These are phyloP conservation scores for Linyphia triangularis DNA, from an alignment of 2,888 invertebrate species.

Conservation along the genomic window DNA sequence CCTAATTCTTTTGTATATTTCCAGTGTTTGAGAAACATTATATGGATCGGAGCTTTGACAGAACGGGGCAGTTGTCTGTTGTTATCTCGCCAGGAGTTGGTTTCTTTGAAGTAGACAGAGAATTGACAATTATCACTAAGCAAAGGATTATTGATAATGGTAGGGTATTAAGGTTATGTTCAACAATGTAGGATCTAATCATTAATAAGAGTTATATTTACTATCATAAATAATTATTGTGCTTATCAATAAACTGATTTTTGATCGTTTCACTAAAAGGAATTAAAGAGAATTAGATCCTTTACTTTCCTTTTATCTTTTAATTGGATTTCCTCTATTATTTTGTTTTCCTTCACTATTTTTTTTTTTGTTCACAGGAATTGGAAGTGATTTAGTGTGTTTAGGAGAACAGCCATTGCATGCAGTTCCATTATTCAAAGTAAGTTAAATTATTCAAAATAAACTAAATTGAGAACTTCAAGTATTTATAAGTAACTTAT, in stretches of 20 bases:
- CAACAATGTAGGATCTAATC: no score
- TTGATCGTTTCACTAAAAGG: background rate
- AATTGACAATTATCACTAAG: slow-evolving; percentile 97
- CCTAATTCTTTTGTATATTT: slow-evolving; percentile 51
- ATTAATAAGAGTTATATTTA: background rate
- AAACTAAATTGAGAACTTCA: no score
- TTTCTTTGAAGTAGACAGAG: slow-evolving; percentile 98
- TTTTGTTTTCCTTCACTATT: background rate
- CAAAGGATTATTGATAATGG: slow-evolving; percentile 99
- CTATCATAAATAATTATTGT: no score
- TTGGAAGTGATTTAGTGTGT: slow-evolving; percentile 97
- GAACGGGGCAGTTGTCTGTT: slow-evolving; percentile 98
- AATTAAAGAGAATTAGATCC: no score
- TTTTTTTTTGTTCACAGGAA: slow-evolving; percentile 81
- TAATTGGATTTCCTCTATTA: background rate
- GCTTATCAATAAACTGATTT: no score
- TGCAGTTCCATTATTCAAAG: slow-evolving; percentile 96
- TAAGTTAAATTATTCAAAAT: slow-evolving; percentile 78
- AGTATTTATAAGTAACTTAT: no score
- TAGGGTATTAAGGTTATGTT: no score
- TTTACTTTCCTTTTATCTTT: background rate
- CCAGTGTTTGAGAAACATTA: slow-evolving; percentile 98
- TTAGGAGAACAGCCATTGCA: slow-evolving; percentile 99
- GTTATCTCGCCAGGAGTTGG: slow-evolving; percentile 99
- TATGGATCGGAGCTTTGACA: slow-evolving; percentile 96